phyloP scores from a whole-genome alignment of 2,797 vertebrate genomes.

The Anisognathus igniventris region DNA sequence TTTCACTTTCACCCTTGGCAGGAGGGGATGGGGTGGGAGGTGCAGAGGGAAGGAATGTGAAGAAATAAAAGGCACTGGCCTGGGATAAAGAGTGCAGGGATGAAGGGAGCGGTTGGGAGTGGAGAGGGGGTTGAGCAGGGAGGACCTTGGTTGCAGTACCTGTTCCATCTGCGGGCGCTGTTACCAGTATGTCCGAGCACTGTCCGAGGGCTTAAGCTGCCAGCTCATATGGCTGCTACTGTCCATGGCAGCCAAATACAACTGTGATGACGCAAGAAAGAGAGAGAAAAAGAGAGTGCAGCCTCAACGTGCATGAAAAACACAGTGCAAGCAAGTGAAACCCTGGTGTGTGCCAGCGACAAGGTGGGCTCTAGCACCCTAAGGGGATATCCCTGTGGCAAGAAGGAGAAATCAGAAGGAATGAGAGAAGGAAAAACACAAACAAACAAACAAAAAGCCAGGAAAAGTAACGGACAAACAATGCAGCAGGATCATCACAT shows the following conservation, averaged over 20 bases:
- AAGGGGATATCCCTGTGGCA: constrained; percentile 54
- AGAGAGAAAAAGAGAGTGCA: constrained; percentile 86
- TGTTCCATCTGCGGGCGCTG: constrained; percentile 87
- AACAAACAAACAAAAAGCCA: constrained; percentile 59
- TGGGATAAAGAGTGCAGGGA: constrained; percentile 69
- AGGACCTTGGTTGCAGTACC: constrained; percentile 86
- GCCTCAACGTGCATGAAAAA: constrained; percentile 81
- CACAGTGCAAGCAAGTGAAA: constrained; percentile 74
- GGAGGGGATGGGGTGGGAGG: constrained; percentile 54
- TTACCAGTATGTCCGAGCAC: constrained; percentile 93
- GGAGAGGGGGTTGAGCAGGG: constrained; percentile 63
- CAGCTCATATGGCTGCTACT: constrained; percentile 92
- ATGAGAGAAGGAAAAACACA: constrained; percentile 58
- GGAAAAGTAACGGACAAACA: constrained; percentile 64
- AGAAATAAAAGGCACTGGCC: constrained; percentile 65
- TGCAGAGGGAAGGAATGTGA: constrained; percentile 66
- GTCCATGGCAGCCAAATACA: constrained; percentile 95
- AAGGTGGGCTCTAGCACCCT: constrained; percentile 68
- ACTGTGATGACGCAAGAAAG: constrained; percentile 85
- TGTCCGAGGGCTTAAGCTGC: constrained; percentile 96
- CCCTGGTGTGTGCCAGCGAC: constrained; percentile 53
- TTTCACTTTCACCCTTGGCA: constrained; percentile 17
- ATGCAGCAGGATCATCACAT: constrained; percentile 41
- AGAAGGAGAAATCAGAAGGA: constrained; percentile 65
- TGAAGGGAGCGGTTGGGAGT: constrained; percentile 53